Conservation (phyloP, 2,113 vertebrate species). For the Coptodon rendalli region DNA sequence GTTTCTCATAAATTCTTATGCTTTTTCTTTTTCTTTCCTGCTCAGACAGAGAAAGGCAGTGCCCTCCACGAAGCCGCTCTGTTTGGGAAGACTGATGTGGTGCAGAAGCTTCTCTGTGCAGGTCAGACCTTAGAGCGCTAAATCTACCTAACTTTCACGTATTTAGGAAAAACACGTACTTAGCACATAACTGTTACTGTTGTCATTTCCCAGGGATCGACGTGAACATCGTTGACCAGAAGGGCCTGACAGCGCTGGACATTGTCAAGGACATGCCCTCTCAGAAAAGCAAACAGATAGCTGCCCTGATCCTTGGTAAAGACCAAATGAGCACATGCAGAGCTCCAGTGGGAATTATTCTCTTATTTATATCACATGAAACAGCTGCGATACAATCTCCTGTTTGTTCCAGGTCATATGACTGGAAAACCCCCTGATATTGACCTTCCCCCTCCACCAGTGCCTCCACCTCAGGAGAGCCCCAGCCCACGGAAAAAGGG, state of each 20-base stretch:
- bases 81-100: conserved; percentile 95
- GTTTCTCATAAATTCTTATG: neutral
- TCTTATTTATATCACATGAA: neutral
- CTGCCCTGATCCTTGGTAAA: conserved; percentile 86
- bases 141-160: neutral
- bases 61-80: conserved; percentile 97
- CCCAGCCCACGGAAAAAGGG: conserved; percentile 65
- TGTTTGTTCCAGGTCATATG: conserved; percentile 76
- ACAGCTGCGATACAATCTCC: neutral
- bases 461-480: conserved; percentile 67
- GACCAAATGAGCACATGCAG: neutral
- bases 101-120: conserved; percentile 91
- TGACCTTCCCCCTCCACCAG: conserved; percentile 73
- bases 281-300: conserved; percentile 92
- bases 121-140: conserved; percentile 65
- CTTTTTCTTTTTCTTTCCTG: neutral
- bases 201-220: conserved; percentile 77
- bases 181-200: neutral
- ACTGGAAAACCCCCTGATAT: conserved; percentile 73
- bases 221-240: conserved; percentile 86
- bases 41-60: conserved; percentile 96
- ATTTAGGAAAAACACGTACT: neutral
- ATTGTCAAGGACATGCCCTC: conserved; percentile 95
- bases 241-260: conserved; percentile 87
- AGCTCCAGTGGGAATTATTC: neutral